Evolutionary conservation across 2,113 vertebrate genomes (phyloP).

Genomic region (Vulpes lagopus): DNA sequence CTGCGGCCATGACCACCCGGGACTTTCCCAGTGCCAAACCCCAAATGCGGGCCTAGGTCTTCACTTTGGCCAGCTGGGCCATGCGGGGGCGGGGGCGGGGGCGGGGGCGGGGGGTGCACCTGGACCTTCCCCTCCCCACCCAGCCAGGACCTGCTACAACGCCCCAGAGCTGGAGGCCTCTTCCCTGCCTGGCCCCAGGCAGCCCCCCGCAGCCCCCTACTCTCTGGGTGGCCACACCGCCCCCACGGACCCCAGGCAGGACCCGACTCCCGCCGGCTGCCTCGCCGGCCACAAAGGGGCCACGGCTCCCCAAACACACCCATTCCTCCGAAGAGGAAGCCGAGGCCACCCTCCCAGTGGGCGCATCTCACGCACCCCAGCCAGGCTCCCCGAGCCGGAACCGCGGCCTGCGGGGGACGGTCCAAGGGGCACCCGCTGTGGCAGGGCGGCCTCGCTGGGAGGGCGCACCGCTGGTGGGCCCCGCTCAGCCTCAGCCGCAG

Average conservation of each 20-base stretch:
- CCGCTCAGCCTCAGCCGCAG: background rate
- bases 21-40: no score
- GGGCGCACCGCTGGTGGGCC: background rate
- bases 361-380: background rate
- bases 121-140: no score
- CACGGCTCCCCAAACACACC: background rate
- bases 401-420: no score
- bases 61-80: rapidly evolving
- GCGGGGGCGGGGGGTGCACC: no score
- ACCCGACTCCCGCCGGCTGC: background rate
- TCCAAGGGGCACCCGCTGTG: no score
- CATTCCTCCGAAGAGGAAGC: background rate
- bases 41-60: rapidly evolving
- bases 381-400: background rate
- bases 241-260: no score
- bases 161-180: background rate
- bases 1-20: rapidly evolving
- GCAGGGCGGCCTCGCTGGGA: background rate
- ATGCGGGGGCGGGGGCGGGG: no score
- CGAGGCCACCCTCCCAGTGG: rapidly evolving
- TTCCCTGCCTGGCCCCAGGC: background rate
- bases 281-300: background rate
- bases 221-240: background rate
- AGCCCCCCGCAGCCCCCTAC: background rate
- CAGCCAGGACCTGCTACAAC: background rate